Conservation (phyloP, 2,888 invertebrate species). For the Thyatira batis region DNA sequence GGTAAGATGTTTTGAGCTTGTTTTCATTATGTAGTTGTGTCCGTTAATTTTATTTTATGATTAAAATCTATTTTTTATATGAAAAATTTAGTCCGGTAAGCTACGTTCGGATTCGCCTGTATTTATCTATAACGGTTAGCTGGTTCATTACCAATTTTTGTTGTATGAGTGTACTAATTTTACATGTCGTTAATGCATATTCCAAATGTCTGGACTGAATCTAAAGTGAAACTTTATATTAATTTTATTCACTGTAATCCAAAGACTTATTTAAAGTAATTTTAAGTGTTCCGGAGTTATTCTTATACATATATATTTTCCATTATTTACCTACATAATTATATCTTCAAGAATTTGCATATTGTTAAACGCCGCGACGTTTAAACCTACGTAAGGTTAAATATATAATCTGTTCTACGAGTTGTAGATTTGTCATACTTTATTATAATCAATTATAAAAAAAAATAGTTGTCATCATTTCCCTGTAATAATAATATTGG, state of each 20-base stretch:
- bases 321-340: neutral
- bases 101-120: slow-evolving; percentile 19
- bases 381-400: slow-evolving; percentile 14
- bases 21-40: slow-evolving; percentile 54
- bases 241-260: neutral
- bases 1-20: slow-evolving; percentile 73
- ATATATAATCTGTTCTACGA: slow-evolving; percentile 17
- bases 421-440: slow-evolving; percentile 21
- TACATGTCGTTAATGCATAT: slow-evolving; percentile 20
- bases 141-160: slow-evolving; percentile 23
- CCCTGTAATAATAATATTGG: slow-evolving; percentile 25
- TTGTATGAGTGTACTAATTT: slow-evolving; percentile 28
- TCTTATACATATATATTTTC: neutral
- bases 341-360: neutral
- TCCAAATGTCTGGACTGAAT: slow-evolving; percentile 19
- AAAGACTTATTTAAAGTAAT: neutral
- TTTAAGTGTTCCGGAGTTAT: neutral
- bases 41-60: slow-evolving; percentile 43
- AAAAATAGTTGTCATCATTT: slow-evolving; percentile 14
- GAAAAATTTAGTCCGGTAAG: slow-evolving; percentile 15
- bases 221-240: neutral
- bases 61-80: slow-evolving; percentile 34
- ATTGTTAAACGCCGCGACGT: slow-evolving; percentile 15
- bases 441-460: slow-evolving; percentile 20
- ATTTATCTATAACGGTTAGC: slow-evolving; percentile 12